Conservation (phyloP, 2,797 vertebrate genomes). For the Rhynchonycteris naso region DNA sequence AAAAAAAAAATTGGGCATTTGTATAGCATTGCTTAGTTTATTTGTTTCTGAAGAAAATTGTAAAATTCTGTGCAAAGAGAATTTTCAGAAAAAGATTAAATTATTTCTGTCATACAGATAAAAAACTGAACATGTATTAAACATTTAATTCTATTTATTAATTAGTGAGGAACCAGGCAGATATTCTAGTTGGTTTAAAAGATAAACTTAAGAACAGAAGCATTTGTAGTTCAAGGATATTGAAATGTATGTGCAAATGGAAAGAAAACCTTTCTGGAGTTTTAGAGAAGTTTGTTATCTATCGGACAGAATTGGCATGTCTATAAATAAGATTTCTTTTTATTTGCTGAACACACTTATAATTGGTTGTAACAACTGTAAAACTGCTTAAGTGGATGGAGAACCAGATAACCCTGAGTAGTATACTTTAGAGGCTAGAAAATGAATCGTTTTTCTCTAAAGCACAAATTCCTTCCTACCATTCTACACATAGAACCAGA, state of each 20-base stretch:
- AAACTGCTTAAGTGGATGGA: not conserved
- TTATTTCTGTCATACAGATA: not conserved
- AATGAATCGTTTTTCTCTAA: not conserved
- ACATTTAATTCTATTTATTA: conserved; percentile 45
- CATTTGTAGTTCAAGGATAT: not conserved
- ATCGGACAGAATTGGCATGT: not conserved
- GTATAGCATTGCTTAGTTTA: not conserved
- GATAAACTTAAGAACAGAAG: conserved; percentile 1
- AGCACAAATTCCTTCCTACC: not conserved
- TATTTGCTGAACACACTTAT: not conserved
- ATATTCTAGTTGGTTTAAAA: not conserved
- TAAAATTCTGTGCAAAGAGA: not conserved
- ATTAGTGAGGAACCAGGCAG: not conserved
- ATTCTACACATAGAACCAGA: not conserved
- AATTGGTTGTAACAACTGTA: not conserved
- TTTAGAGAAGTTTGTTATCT: not conserved
- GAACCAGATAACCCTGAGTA: not conserved
- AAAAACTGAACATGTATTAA: conserved; percentile 36
- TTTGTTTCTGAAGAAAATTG: not conserved
- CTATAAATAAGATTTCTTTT: not conserved
- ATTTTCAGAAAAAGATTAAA: conserved; percentile 32
- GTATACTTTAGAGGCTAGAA: not conserved
- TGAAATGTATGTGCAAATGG: not conserved
- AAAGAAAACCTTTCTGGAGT: not conserved
- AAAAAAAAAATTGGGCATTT: not conserved